Base-by-base conservation (phyloP, 2,888 invertebrate genomes). In the Mycogona germanica region DNA sequence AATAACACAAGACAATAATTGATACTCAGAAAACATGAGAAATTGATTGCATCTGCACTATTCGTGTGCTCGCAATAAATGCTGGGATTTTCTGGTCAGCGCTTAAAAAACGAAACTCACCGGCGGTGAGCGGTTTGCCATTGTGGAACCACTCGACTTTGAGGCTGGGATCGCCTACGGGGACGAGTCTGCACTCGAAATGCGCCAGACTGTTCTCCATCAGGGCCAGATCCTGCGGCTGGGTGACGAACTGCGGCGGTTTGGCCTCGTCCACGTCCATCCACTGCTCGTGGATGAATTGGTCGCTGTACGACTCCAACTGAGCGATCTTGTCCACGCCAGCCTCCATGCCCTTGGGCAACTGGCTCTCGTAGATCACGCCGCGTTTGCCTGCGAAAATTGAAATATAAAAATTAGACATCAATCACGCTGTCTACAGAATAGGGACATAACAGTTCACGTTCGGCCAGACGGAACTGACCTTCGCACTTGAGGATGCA, bases 81-180 rank as follows among this genome's bases (percentile, higher is more conserved):
- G n/a, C n/a, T n/a, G n/a, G n/a, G n/a, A n/a, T n/a, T n/a, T n/a
- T 2, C 21, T 29, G 37, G 26, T n/a, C 23, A 44, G n/a, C n/a
- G n/a, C n/a, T n/a, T n/a, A n/a, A n/a, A n/a, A 7, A 40, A 32
- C 19, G 55, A 38, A 12, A 32, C 29, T 51, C 51, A 61, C 61
- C 89, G 54, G 88, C 84, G 69, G 86, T 78, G 57, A 97, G 77
- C 3, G 92, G 83, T 70, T 92, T 87, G 41, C 93, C 96, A 68
- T 98, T 93, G 66, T 93, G 93, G 80, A 81, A 96, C 96, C 96
- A 97, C 72, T 96, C 95, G 12, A 93, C 89, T 61, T 87, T 77
- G 84, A 93, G 87, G 65, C 87, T 88, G 4, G 88, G 85, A 70
- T 93, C 93, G 65, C 89, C 89, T 17, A 91, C 79, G 19, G 92